phyloP scores from a whole-genome alignment of 2,113 vertebrate species.

The Malaclemys terrapin region DNA sequence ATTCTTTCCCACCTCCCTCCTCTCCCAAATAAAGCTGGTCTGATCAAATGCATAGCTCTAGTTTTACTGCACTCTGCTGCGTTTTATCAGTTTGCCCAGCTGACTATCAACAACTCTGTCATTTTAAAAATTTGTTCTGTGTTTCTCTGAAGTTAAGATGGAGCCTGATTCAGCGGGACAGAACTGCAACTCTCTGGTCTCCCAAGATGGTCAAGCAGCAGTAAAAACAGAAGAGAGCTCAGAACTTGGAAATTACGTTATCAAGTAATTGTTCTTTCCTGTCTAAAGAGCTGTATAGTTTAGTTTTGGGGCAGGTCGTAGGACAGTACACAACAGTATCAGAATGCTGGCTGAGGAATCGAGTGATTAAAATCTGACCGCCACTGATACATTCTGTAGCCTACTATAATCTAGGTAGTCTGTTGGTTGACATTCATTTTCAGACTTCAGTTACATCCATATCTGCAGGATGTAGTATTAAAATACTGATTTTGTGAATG shows the following conservation, averaged over 20 bases:
- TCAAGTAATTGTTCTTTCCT: conserved; percentile 86
- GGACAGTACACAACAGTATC: background rate
- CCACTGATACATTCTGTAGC: background rate
- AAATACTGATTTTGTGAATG: background rate
- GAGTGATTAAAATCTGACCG: background rate
- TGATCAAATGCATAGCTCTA: background rate
- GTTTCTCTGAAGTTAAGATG: conserved; percentile 90
- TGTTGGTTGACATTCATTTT: background rate
- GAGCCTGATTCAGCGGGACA: conserved; percentile 87
- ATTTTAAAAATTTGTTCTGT: conserved; percentile 53
- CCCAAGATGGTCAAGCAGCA: conserved; percentile 78
- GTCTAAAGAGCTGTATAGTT: background rate
- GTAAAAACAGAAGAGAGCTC: conserved; percentile 93
- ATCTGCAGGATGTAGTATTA: background rate
- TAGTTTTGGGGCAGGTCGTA: background rate
- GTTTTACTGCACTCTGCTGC: background rate
- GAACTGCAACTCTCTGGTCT: conserved; percentile 65
- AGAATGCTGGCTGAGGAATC: conserved; percentile 10
- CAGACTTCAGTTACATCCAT: background rate
- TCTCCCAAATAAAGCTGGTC: background rate
- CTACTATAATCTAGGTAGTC: background rate
- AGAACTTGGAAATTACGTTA: conserved; percentile 86
- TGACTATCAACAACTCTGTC: conserved; percentile 2
- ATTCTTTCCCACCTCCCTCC: background rate
- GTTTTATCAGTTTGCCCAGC: background rate